Evolutionary conservation across 2,113 vertebrate genomes (phyloP).

Genomic region (Pseudonaja textilis): DNA sequence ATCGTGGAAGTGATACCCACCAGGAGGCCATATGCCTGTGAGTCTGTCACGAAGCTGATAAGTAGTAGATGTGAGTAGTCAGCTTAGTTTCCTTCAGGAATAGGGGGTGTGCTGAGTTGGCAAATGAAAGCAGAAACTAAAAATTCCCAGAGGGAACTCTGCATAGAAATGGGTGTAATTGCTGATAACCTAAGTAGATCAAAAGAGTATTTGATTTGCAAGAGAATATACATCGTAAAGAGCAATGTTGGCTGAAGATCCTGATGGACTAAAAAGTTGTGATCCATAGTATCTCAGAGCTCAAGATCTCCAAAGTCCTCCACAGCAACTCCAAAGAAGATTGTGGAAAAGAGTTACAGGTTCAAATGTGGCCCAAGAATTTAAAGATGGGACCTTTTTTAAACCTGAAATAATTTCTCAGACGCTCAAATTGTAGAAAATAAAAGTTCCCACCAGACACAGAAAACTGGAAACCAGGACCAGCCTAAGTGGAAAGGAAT

Average conservation of each 20-base stretch:
- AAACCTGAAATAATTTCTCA: background rate
- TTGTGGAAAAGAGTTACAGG: background rate
- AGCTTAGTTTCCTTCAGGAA: background rate
- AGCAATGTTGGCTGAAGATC: background rate
- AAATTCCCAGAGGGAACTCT: background rate
- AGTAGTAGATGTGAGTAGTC: background rate
- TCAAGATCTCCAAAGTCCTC: background rate
- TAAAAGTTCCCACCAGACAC: background rate
- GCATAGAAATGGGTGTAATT: background rate
- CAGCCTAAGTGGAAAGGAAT: background rate
- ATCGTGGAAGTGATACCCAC: background rate
- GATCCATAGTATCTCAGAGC: background rate
- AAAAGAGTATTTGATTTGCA: background rate
- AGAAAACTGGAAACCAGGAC: background rate
- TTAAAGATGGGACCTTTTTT: background rate
- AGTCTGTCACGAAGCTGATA: background rate
- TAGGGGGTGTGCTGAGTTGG: background rate
- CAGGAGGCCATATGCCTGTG: background rate
- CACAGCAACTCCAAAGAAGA: background rate
- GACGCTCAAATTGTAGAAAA: background rate
- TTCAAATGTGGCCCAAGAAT: background rate
- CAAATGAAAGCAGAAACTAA: background rate
- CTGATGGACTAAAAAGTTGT: background rate
- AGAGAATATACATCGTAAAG: background rate
- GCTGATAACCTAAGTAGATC: background rate